Percentiles rank a stretch among this genome's conserved stretches.
Conservation (phyloP, 2,888 invertebrate species). For the Biston betularia region DNA sequence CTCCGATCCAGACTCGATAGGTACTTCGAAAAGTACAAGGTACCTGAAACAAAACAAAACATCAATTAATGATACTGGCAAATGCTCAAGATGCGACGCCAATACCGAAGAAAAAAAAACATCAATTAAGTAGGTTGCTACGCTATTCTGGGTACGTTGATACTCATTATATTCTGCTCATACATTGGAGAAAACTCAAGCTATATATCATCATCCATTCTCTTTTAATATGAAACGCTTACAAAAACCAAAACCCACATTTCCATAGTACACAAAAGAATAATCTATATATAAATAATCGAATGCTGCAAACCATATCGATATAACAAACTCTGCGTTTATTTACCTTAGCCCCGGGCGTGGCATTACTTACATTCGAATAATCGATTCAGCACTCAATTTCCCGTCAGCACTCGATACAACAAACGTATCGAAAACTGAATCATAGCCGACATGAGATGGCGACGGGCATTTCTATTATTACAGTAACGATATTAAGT, state of each 20-base stretch:
- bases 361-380: slow-evolving; percentile 67
- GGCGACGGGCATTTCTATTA: slow-evolving; percentile 66
- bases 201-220: neutral
- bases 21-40: neutral
- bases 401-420: slow-evolving; percentile 66
- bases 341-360: slow-evolving; percentile 66
- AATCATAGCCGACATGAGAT: slow-evolving; percentile 63
- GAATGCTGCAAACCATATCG: slow-evolving; percentile 44
- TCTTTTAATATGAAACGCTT: neutral
- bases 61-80: too few species aligned
- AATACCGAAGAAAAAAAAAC: too few species aligned
- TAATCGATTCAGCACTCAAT: slow-evolving; percentile 74
- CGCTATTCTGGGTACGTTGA: too few species aligned
- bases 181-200: neutral
- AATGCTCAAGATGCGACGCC: too few species aligned
- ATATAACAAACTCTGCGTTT: slow-evolving; percentile 53
- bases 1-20: neutral
- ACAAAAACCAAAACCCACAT: slow-evolving; percentile 1
- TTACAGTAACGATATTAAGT: slow-evolving; percentile 43
- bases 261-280: slow-evolving; percentile 22
- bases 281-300: slow-evolving; percentile 46
- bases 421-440: slow-evolving; percentile 71
- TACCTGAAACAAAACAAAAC: slow-evolving; percentile 10
- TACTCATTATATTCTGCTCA: neutral
- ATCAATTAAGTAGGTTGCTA: neutral